Evolutionary conservation across 1,140 invertebrate species (phyloP), one percentile per base, ranked within the genome.

Genomic region (Kradibia gibbosae): DNA sequence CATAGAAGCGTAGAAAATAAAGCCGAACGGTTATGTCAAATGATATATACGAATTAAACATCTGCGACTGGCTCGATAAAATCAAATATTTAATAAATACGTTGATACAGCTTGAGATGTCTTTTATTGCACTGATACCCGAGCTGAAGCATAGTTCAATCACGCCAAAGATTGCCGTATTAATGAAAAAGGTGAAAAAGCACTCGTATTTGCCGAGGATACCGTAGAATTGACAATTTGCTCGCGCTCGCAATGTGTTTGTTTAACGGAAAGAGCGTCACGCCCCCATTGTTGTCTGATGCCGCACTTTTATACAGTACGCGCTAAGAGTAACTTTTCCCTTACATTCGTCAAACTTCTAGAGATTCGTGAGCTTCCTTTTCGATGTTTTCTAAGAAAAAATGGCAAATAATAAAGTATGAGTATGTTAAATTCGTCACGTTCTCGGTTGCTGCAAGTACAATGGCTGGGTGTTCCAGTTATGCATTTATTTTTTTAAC

Each of bases 251-350:
- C n/a, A n/a, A 25, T 20, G 28, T 55, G 25, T 78, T 82, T 78
- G 39, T 13, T 42, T 70, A 82, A 82, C 81, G 70, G 81, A 78
- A 82, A 82, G 28, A 42, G 53, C 53, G 70, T 82, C 55, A 77
- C 70, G 55, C 75, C 67, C 57, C 57, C 74, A 74, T 73, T 77
- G 45, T 76, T 50, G 78, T 5, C 34, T 45, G 70, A 78, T 81
- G 74, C 75, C 62, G 36, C 48, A 60, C 74, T 80, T 76, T 72
- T 65, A 60, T 48, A 42, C 57, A 65, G 57, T 25, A 39, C 25
- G 7, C 13, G 34, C 8, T 22, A 1, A 55, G 34, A 57, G 28
- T 31, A 60, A 72, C 72, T 72, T 70, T 62, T 78, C 42, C 60
- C 11, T 28, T n/a, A n/a, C 25, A 62, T 60, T n/a, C n/a, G 36